These are phyloP conservation scores for Anoura caudifer DNA, from an alignment of 2,113 vertebrate genomes.

Conservation along the genomic window DNA sequence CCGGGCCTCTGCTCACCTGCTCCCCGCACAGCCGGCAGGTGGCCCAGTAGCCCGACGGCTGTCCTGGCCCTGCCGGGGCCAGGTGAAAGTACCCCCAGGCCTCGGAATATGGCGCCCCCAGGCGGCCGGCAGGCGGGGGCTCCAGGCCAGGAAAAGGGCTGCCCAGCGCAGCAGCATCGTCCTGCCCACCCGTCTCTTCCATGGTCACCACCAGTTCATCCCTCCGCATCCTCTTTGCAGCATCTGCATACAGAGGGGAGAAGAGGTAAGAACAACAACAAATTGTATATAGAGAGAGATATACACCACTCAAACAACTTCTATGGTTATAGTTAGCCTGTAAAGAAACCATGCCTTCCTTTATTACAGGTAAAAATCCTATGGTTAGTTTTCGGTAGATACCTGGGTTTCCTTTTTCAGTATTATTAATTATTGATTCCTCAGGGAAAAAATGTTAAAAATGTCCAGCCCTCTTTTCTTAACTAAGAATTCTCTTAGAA, in stretches of 20 bases:
- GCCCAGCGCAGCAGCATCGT: background rate
- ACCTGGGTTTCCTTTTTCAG: background rate
- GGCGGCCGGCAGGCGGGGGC: background rate
- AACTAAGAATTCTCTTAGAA: background rate
- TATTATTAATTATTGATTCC: background rate
- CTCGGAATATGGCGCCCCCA: conserved; percentile 48
- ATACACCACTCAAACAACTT: background rate
- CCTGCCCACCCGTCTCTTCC: background rate
- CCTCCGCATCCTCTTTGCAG: conserved; percentile 28
- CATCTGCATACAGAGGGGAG: background rate
- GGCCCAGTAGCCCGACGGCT: conserved; percentile 14
- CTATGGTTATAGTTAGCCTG: background rate
- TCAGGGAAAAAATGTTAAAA: background rate
- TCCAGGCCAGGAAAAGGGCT: background rate
- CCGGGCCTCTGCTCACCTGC: conserved; percentile 50
- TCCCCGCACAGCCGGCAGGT: conserved; percentile 50
- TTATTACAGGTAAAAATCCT: background rate
- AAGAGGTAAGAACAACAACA: background rate
- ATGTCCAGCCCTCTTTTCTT: background rate
- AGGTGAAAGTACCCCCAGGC: conserved; percentile 74
- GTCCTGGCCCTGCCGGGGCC: background rate
- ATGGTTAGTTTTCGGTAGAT: background rate
- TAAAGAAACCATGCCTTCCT: background rate
- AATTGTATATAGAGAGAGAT: background rate
- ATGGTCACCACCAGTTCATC: background rate